phyloP scores from a whole-genome alignment of 2,888 invertebrate genomes.

The Phorcus lineatus region DNA sequence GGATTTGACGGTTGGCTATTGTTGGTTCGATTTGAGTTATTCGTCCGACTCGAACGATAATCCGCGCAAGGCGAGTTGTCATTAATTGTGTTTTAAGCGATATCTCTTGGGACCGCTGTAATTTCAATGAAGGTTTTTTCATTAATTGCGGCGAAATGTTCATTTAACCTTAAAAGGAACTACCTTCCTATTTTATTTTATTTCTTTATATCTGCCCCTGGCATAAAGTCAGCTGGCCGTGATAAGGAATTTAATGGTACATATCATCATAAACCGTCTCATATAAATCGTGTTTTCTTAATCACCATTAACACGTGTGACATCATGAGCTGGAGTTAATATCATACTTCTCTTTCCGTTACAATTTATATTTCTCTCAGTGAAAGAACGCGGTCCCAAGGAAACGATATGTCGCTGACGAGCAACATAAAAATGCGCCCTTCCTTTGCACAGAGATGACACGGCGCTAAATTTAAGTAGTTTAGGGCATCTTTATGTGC shows the following conservation, averaged over 20 bases:
- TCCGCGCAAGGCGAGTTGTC: not conserved
- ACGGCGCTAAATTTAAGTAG: no score
- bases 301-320: not conserved
- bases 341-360: not conserved
- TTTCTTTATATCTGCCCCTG: not conserved
- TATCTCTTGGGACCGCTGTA: conserved; percentile 17
- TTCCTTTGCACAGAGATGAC: no score
- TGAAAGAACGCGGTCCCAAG: no score
- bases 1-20: conserved; percentile 23
- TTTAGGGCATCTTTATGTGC: no score
- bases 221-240: not conserved
- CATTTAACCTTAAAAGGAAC: conserved; percentile 6
- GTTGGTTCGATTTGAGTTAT: conserved; percentile 16
- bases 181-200: not conserved
- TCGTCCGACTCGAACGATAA: not conserved
- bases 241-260: conserved; percentile 2
- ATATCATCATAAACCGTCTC: not conserved
- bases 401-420: no score
- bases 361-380: no score
- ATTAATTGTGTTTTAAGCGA: conserved; percentile 22
- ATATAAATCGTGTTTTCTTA: conserved; percentile 8
- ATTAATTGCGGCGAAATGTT: conserved; percentile 24
- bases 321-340: not conserved
- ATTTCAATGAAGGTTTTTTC: conserved; percentile 20
- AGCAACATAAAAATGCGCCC: no score